phyloP scores from a whole-genome alignment of 2,113 vertebrate genomes.

The Cryptomyrus ogoouensis region DNA sequence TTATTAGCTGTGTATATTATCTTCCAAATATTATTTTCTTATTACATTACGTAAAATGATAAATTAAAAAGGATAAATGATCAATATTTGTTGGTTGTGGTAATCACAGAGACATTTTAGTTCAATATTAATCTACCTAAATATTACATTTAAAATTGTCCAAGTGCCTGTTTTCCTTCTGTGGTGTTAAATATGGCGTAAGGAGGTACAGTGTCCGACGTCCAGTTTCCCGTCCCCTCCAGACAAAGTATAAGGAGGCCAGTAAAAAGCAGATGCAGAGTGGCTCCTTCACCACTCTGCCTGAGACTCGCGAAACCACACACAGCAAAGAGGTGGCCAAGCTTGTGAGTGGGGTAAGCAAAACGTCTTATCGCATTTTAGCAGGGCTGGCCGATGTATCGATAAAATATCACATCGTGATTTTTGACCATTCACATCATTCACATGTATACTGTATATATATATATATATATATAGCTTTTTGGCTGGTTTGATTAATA shows the following conservation, averaged over 20 bases:
- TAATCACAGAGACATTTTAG: not conserved
- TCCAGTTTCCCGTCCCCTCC: constrained; percentile 23
- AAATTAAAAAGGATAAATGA: not conserved
- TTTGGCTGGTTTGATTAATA: not conserved
- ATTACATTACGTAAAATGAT: not conserved
- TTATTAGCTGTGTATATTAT: not conserved
- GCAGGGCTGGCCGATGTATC: not conserved
- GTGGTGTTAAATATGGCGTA: not conserved
- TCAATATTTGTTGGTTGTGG: not conserved
- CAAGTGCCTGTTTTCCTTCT: not conserved
- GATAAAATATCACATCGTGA: not conserved
- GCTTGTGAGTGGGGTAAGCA: constrained; percentile 78
- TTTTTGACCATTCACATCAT: not conserved
- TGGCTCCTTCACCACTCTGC: constrained; percentile 79
- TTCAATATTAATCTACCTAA: not conserved
- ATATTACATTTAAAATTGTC: not conserved
- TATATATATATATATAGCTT: too few species aligned
- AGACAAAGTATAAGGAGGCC: constrained; percentile 90
- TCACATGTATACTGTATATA: too few species aligned
- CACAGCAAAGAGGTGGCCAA: constrained; percentile 84
- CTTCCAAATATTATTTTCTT: not conserved
- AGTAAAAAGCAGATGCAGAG: constrained; percentile 82
- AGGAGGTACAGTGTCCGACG: not conserved
- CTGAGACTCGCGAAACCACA: constrained; percentile 77
- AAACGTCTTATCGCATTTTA: not conserved